phyloP scores from a whole-genome alignment of 2,888 invertebrate genomes.

The Eugnorisma glareosa region DNA sequence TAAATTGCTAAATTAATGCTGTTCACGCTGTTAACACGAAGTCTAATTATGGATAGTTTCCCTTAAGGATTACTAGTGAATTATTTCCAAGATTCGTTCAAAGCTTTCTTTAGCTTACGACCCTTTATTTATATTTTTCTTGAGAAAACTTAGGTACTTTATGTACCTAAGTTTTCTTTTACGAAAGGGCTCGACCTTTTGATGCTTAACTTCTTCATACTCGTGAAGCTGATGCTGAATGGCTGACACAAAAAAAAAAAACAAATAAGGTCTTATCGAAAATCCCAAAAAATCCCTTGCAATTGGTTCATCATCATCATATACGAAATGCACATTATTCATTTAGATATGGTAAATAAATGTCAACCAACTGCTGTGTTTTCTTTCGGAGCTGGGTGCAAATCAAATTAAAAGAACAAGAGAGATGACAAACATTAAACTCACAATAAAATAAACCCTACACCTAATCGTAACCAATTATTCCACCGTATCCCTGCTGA shows the following conservation, averaged over 20 bases:
- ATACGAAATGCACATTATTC: not conserved
- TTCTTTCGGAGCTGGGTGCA: not conserved
- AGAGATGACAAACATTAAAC: slow-evolving; percentile 8
- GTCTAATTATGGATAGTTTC: slow-evolving; percentile 16
- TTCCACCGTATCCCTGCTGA: slow-evolving; percentile 1
- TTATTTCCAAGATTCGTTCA: not conserved
- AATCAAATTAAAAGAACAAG: not conserved
- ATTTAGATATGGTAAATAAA: not conserved
- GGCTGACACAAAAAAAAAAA: not conserved
- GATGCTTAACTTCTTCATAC: not conserved
- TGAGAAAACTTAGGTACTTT: not conserved
- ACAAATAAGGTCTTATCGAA: not conserved
- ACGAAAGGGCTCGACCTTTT: not conserved
- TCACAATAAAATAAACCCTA: slow-evolving; percentile 8
- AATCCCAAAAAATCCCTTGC: not conserved
- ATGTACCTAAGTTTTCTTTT: not conserved
- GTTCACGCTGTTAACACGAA: slow-evolving; percentile 28
- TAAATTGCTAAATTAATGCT: slow-evolving; percentile 70
- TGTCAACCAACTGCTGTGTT: not conserved
- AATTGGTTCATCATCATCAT: not conserved
- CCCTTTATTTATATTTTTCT: not conserved
- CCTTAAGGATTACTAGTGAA: not conserved
- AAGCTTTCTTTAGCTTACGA: not conserved
- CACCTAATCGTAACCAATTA: slow-evolving; percentile 21
- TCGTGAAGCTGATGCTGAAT: not conserved